These are phyloP conservation scores for Mycogona germanica DNA, from an alignment of 2,888 invertebrate genomes.

Conservation along the genomic window DNA sequence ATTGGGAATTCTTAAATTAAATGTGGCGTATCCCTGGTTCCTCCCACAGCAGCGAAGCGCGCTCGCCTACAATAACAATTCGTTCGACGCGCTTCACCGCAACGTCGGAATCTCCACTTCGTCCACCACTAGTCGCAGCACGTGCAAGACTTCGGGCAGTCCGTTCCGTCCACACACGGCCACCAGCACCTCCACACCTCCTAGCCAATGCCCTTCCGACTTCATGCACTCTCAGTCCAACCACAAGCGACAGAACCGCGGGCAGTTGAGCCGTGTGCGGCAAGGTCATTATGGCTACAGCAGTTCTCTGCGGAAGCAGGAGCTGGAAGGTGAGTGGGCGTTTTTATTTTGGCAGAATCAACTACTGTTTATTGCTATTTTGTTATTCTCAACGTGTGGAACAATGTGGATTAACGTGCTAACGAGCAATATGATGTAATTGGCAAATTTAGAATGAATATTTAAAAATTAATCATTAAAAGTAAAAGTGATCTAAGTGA, in stretches of 20 bases:
- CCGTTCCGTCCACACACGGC: constrained; percentile 52
- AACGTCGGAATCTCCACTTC: constrained; percentile 84
- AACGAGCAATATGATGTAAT: no score
- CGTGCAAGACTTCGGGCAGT: constrained; percentile 87
- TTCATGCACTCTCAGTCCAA: constrained; percentile 3
- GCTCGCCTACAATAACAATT: constrained; percentile 56
- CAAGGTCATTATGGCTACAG: constrained; percentile 2
- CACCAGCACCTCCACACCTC: constrained; percentile 31
- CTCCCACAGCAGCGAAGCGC: constrained; percentile 57
- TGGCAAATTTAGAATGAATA: no score
- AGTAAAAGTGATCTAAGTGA: no score
- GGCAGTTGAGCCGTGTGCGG: neutral
- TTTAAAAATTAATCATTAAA: no score
- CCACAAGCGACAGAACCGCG: no score
- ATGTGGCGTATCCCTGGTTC: no score
- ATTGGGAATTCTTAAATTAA: no score
- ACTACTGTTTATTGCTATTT: no score
- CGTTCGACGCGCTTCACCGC: constrained; percentile 32
- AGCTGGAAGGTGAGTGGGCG: neutral
- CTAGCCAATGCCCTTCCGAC: constrained; percentile 17
- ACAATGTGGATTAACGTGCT: no score
- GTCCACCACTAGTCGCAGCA: constrained; percentile 85
- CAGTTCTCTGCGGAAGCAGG: neutral
- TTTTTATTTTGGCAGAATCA: constrained; percentile 16
- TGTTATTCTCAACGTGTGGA: no score